phyloP scores from a whole-genome alignment of 2,888 invertebrate genomes.

The Pelosia muscerda region DNA sequence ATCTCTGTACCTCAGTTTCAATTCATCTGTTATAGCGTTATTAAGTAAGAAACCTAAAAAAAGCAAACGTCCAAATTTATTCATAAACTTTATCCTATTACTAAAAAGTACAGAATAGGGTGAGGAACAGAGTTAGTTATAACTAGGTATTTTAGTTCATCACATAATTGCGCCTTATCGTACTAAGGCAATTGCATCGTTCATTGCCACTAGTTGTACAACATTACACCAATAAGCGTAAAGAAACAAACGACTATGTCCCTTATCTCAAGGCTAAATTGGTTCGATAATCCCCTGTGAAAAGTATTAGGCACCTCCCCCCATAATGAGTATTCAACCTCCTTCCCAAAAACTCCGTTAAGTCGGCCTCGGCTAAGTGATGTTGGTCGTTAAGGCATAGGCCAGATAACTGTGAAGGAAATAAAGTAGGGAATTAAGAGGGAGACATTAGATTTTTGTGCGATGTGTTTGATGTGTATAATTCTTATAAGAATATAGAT shows the following conservation, averaged over 20 bases:
- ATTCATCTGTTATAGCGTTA: no score
- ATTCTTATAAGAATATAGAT: background rate
- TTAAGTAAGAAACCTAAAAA: no score
- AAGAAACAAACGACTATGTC: background rate
- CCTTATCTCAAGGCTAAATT: constrained; percentile 28
- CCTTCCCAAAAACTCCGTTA: constrained; percentile 35
- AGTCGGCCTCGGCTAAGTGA: constrained; percentile 44
- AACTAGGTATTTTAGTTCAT: background rate
- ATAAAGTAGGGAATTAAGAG: constrained; percentile 14
- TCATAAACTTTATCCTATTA: no score
- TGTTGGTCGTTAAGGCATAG: constrained; percentile 46
- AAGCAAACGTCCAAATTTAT: no score
- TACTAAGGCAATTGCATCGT: background rate
- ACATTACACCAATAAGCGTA: background rate
- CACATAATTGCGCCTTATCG: background rate
- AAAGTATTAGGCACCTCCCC: constrained; percentile 29
- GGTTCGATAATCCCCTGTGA: constrained; percentile 27
- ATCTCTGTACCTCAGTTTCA: no score
- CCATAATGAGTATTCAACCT: constrained; percentile 37
- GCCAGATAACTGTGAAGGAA: constrained; percentile 40
- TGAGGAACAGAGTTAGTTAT: no score
- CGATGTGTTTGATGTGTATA: background rate
- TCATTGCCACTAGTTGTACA: background rate
- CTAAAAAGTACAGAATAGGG: no score
- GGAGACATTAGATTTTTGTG: background rate